Base-by-base conservation (phyloP, 2,797 vertebrate species). In the Adelosebastes latens region DNA sequence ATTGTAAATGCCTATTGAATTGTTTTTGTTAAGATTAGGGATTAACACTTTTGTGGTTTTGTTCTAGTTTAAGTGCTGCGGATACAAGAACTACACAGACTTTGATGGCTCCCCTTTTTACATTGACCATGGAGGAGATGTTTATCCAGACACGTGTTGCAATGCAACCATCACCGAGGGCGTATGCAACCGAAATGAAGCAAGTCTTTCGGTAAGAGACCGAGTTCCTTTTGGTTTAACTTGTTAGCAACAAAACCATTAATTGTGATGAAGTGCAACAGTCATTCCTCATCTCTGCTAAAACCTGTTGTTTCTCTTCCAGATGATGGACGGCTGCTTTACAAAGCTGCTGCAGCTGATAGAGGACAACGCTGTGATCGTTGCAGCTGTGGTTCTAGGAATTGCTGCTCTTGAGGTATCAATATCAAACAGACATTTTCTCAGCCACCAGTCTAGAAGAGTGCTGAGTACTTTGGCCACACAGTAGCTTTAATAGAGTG, bases 351-450 rank as follows among this genome's bases (percentile, higher is more conserved):
- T 95, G 69, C 2, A 76, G 1, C 82, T 94, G 24, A 81, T 97
- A 6, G 71, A 94, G 73, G 71, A 93, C 0, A 96, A 97, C 0
- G 78, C 92, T 3, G 3, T 72, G 25, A 74, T 96, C 36, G 36
- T 97, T 14, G 96, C 92, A 29, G 95, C 39, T 0, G 95, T 97
- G 22, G 95, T 91, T 10, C 56, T 96, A 0, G 95, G 92, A 32
- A 93, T 96, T 2, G 92, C 89, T 11, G 93, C 75, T 22, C 77
- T 97, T 7, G 96, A 97, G 96, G 97, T 97, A 95, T 29, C 20
- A 10, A 18, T 42, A 4, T 58, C 3, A 61, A 53, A 61, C 20
- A 61, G 22, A 7, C 27, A 52, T 65, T 56, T 73, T 42, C 8
- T 42, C 13, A 14, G 53, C 22, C 2, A 39, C 4, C 18, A 29